Evolutionary conservation across 2,888 invertebrate species (phyloP).

Genomic region (Ennomos fuscantarius): DNA sequence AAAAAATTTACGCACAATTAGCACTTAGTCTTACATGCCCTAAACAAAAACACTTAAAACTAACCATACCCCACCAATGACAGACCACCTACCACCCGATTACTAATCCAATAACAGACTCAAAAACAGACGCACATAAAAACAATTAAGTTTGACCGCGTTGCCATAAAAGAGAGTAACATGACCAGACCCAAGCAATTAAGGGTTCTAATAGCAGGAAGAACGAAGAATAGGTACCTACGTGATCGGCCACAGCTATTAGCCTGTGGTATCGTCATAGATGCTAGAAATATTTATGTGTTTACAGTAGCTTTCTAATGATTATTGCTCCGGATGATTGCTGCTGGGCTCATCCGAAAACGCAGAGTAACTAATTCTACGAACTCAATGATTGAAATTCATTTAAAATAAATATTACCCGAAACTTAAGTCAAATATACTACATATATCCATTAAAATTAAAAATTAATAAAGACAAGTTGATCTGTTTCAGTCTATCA

Average conservation of each 20-base stretch:
- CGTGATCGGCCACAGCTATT: constrained; percentile 36
- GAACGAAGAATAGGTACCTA: constrained; percentile 51
- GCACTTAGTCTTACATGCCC: constrained; percentile 13
- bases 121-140: constrained; percentile 81
- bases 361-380: too few species aligned
- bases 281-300: constrained; percentile 25
- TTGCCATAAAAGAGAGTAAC: constrained; percentile 81
- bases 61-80: constrained; percentile 26
- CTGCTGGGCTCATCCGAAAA: too few species aligned
- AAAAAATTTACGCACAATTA: constrained; percentile 16
- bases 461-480: too few species aligned
- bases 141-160: constrained; percentile 82
- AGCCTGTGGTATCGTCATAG: constrained; percentile 18
- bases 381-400: too few species aligned
- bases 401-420: too few species aligned
- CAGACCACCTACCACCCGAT: constrained; percentile 27
- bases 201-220: constrained; percentile 81
- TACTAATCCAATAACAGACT: constrained; percentile 69
- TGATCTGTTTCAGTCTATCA: too few species aligned
- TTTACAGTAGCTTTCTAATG: constrained; percentile 34
- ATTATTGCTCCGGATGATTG: constrained; percentile 20
- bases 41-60: constrained; percentile 23
- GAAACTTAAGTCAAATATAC: too few species aligned
- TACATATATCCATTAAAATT: too few species aligned
- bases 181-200: constrained; percentile 79